Evolutionary conservation across 1,140 invertebrate species (phyloP), one percentile per base, ranked within the genome.

Genomic region (Drepana arcuata): DNA sequence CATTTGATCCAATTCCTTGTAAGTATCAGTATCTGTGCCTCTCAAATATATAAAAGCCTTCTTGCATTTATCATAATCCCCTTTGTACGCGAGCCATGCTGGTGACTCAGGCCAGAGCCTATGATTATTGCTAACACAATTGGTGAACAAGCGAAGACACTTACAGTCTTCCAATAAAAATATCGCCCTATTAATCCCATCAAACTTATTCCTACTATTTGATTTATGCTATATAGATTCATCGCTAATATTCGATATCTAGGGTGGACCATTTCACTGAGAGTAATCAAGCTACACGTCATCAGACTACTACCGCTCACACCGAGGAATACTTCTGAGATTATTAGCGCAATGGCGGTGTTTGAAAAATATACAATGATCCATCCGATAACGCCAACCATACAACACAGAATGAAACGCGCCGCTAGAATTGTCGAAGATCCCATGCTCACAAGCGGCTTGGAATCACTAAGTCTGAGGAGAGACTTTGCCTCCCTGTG

Each of bases 281-380:
- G 16, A 7, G 15, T 38, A 1, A 16, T 21, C n/a, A 34, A 32
- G 9, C 35, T 39, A 0, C 34, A 31, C 6, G 30, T 16, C 1
- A 45, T 0, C 2, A 45, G 10, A 13, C 35, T 34, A 7, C 34
- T 38, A 11, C 14, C 30, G 0, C 42, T 36, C 0, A 45, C 15
- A 2, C 42, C 42, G 16, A 39, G 42, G 32, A 45, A 38, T 5
- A 16, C 38, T 21, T 45, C 42, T 1, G 16, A 24, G n/a, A 45
- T 34, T 13, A 45, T 6, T 0, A 45, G 2, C 0, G 24, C 24
- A n/a, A 6, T 30, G 1, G 27, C 14, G 10, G n/a, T 34, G 2
- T 21, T 14, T 2, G 42, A 24, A 10, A 27, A 1, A 14, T 29
- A 34, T 0, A 26, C 26, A 0, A 34, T 1, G 2, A 30, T 14